These are phyloP conservation scores for Platycnemis pennipes DNA, from an alignment of 2,888 invertebrate genomes.

Conservation along the genomic window DNA sequence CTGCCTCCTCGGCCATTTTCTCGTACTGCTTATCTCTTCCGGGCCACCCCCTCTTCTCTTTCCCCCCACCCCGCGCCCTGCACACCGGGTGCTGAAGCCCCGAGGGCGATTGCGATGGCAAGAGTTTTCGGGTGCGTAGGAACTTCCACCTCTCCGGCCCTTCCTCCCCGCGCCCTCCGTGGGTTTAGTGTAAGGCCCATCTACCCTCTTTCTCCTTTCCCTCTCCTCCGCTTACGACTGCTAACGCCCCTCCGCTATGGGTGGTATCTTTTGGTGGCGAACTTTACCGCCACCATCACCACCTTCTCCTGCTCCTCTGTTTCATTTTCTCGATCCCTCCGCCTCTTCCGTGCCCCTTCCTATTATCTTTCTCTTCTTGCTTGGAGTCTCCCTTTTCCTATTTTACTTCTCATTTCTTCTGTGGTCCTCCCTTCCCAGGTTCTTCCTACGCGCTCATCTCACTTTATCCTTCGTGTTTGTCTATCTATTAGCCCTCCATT, in stretches of 20 bases:
- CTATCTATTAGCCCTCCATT: background rate
- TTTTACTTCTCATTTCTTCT: background rate
- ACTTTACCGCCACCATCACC: constrained; percentile 11
- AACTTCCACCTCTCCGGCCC: constrained; percentile 18
- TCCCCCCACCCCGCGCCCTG: background rate
- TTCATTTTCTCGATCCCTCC: background rate
- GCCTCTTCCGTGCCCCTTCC: background rate
- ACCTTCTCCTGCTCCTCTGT: background rate
- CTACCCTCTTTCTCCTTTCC: background rate
- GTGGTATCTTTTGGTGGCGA: constrained; percentile 45
- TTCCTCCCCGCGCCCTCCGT: background rate
- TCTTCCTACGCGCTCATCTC: background rate
- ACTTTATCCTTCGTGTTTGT: background rate
- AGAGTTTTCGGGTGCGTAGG: constrained; percentile 53
- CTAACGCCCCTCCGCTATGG: constrained; percentile 38
- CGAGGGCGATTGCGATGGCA: constrained; percentile 25
- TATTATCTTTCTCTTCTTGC: background rate
- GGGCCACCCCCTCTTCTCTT: background rate
- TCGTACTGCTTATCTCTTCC: constrained; percentile 58
- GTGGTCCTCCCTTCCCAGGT: background rate
- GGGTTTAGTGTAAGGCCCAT: constrained; percentile 25
- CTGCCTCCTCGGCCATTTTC: constrained; percentile 35
- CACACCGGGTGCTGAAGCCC: constrained; percentile 55
- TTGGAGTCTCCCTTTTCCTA: background rate
- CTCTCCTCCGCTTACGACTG: constrained; percentile 29